Percentiles rank a stretch among this genome's conserved stretches.
phyloP scores from a whole-genome alignment of 2,113 vertebrate species.

The Stictonetta naevosa region DNA sequence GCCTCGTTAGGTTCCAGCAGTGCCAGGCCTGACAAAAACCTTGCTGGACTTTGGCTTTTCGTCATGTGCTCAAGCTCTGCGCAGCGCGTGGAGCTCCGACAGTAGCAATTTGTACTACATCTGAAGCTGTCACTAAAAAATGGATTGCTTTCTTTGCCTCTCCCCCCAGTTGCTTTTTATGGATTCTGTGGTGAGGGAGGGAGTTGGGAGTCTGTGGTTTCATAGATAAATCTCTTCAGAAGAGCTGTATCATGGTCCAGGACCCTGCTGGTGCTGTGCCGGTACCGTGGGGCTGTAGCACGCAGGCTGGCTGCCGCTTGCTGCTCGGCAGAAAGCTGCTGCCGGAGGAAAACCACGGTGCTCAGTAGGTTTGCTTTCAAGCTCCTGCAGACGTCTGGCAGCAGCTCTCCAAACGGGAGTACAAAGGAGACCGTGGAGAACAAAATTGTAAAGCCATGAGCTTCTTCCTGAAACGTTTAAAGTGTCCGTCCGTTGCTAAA shows the following conservation, averaged over 20 bases:
- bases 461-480: background rate
- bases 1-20: background rate
- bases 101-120: background rate
- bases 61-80: background rate
- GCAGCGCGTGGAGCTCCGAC: background rate
- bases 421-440: background rate
- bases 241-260: background rate
- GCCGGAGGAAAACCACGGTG: background rate
- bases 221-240: conserved; percentile 33
- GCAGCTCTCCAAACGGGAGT: background rate
- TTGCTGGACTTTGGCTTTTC: background rate
- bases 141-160: background rate
- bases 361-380: background rate
- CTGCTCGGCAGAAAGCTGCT: background rate
- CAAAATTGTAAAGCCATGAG: background rate
- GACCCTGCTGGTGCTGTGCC: conserved; percentile 11
- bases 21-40: background rate
- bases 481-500: background rate
- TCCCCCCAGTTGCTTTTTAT: conserved; percentile 36
- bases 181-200: conserved; percentile 40
- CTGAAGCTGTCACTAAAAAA: conserved; percentile 16
- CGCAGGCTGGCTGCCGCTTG: background rate
- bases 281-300: background rate
- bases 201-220: conserved; percentile 35
- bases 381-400: background rate